A percentile compares a stretch with the other conserved stretches of the same genome.
These are phyloP conservation scores for Drosophila paulistorum DNA, from an alignment of 1,140 invertebrate species.

Conservation along the genomic window DNA sequence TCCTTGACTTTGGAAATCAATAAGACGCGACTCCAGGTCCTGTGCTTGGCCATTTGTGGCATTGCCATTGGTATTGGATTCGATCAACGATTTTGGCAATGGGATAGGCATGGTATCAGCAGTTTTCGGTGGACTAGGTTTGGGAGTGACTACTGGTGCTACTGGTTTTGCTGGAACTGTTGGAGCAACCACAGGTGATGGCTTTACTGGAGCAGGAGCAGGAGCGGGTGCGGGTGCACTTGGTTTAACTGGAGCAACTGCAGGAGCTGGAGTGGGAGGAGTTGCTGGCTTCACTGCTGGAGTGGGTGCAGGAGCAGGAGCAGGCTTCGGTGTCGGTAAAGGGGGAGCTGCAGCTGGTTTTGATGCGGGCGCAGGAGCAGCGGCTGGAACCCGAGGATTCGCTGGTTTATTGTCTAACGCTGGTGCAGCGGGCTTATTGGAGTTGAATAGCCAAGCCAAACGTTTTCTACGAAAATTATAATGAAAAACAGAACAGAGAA, in stretches of 20 bases:
- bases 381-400: slow-evolving; percentile 41
- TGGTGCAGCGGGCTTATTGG: slow-evolving; percentile 63
- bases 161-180: slow-evolving; percentile 32
- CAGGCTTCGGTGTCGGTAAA: slow-evolving; percentile 28
- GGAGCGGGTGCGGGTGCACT: slow-evolving; percentile 25
- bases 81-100: slow-evolving; percentile 61
- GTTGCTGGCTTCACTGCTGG: slow-evolving; percentile 32
- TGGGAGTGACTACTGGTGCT: slow-evolving; percentile 6
- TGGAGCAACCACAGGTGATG: slow-evolving; percentile 32
- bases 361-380: slow-evolving; percentile 35
- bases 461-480: slow-evolving; percentile 70
- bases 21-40: slow-evolving; percentile 52
- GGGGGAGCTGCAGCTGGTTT: slow-evolving; percentile 39
- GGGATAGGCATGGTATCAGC: slow-evolving; percentile 71
- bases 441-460: slow-evolving; percentile 76
- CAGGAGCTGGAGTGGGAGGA: slow-evolving; percentile 18
- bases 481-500: slow-evolving; percentile 37
- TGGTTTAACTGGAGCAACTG: slow-evolving; percentile 9
- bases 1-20: slow-evolving; percentile 34
- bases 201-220: slow-evolving; percentile 29
- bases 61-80: slow-evolving; percentile 60
- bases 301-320: slow-evolving; percentile 20
- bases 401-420: slow-evolving; percentile 72
- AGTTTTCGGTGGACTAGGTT: slow-evolving; percentile 49
- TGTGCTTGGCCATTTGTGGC: slow-evolving; percentile 42